Evolutionary conservation across 2,113 vertebrate species (phyloP).

Genomic region (Excalfactoria chinensis): DNA sequence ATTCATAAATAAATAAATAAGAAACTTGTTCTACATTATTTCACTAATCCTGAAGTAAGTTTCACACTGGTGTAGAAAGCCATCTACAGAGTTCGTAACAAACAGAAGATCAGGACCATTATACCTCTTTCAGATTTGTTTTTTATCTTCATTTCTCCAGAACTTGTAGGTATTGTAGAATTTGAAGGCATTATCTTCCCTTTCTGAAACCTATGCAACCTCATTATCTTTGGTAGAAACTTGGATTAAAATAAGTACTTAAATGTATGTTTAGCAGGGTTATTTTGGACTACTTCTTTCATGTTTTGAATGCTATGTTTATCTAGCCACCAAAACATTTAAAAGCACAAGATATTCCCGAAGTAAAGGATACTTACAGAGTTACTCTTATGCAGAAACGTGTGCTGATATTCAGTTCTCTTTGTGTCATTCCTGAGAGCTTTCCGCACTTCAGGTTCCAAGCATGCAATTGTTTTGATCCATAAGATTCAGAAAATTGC

Average conservation of each 20-base stretch:
- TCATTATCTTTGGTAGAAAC: not conserved
- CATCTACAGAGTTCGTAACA: not conserved
- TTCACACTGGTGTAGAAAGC: not conserved
- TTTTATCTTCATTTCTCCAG: not conserved
- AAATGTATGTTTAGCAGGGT: not conserved
- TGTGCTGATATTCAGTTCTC: slow-evolving; percentile 23
- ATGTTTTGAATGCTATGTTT: not conserved
- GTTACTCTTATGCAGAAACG: slow-evolving; percentile 25
- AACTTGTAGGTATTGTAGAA: not conserved
- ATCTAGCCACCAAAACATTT: not conserved
- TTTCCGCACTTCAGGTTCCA: slow-evolving; percentile 56
- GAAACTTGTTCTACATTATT: not conserved
- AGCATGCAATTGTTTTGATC: slow-evolving; percentile 51
- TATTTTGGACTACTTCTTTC: not conserved
- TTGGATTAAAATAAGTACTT: not conserved
- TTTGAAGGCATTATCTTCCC: not conserved
- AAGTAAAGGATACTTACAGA: not conserved
- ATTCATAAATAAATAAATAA: too few species aligned
- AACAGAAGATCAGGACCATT: not conserved
- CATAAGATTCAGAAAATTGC: slow-evolving; percentile 39
- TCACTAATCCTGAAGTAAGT: not conserved
- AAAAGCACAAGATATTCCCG: not conserved
- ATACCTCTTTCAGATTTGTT: not conserved
- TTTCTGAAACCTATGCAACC: not conserved
- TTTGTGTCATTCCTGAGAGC: slow-evolving; percentile 51